Base-by-base conservation (phyloP, 2,113 vertebrate genomes). In the Oenanthe oenanthe region DNA sequence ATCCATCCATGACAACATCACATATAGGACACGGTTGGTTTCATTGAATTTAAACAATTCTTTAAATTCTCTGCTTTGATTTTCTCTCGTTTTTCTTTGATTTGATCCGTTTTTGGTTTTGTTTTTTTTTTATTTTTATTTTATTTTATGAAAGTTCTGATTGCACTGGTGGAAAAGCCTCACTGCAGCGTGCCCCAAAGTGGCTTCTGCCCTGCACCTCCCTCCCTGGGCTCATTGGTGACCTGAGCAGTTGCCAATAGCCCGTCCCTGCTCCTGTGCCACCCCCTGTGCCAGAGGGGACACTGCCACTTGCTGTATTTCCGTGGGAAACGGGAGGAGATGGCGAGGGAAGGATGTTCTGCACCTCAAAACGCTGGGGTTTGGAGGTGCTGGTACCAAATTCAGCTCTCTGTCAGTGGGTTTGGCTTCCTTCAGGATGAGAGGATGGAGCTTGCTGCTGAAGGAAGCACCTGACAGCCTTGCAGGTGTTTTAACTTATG, bases 1-100 rank as follows among this genome's bases (percentile, higher is more conserved):
- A 81, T 78, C 95, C 98, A 98, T 97, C 98, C 98, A 97, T 98
- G 98, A 98, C 90, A 98, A 98, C 98, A 98, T 98, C 98, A 97
- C 97, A 96, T 97, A 95, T 97, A 98, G 98, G 98, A 98, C 96
- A 98, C 97, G 98, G 98, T 98, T 98, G 98, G 98, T 98, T 98
- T 92, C 96, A 95, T 91, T 97, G 96, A 97, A 97, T 98, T 98
- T 98, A 93, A 97, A 90, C 61, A 62, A 94, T 97, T 97, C 77
- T 98, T 97, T 87, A 38, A 78, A 71, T 87, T 89, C 95, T 93
- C 75, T 78, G 90, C 91, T 97, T 87, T 88, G 91, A 90, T 94
- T 93, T 95, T 83, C 68, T 90, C 85, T 82, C 43, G 58, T 81
- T 92, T 95, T 88, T 54, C 57, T 93, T 95, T 97, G 32, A 36